Evolutionary conservation across 2,113 vertebrate species (phyloP), one percentile per base, ranked within the genome.

Genomic region (Sturnus vulgaris): DNA sequence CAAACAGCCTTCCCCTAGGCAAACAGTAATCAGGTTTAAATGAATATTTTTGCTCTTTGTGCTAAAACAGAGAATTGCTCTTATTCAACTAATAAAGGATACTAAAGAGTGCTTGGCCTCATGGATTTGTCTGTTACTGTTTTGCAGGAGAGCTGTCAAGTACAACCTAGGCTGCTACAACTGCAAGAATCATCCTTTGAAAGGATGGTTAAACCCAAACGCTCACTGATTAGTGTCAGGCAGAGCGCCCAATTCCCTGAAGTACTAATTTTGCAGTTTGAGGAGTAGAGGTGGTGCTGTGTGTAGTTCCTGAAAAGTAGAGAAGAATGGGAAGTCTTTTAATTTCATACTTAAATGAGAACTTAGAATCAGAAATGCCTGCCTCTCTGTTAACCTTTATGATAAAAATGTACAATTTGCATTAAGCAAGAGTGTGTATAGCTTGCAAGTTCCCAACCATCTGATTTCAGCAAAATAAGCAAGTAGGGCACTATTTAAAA

Each of bases 251-350:
- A 86, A 5, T 86, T 97, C 92, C 86, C 82, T 35, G 31, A 90
- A 90, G 88, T 90, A 91, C 72, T 90, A 93, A 94, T 96, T 97
- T 92, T 92, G 70, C 57, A 94, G 55, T 55, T 93, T 93, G 83
- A 92, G 65, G 53, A 92, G 68, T 71, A 80, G 66, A 93, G 46
- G 49, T 92, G 46, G 40, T 88, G 25, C 37, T 90, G 27, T 79
- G 19, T 76, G 46, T 78, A 89, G 68, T 49, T 90, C 44, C 72
- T 70, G 49, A 28, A 90, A 93, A 80, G 30, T 61, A 64, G 7
- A 72, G 27, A 33, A 87, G 46, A 86, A 63, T 50, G 7, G 30
- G 15, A 60, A 95, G 9, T 31, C 68, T 88, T 93, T 90, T 83
- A 73, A 93, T 94, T 97, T 92, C 78, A 92, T 93, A 95, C 71